A percentile compares a stretch with the other conserved stretches of the same genome.
These are phyloP conservation scores for Hirudo medicinalis DNA, from an alignment of 1,140 invertebrate species.

Conservation along the genomic window DNA sequence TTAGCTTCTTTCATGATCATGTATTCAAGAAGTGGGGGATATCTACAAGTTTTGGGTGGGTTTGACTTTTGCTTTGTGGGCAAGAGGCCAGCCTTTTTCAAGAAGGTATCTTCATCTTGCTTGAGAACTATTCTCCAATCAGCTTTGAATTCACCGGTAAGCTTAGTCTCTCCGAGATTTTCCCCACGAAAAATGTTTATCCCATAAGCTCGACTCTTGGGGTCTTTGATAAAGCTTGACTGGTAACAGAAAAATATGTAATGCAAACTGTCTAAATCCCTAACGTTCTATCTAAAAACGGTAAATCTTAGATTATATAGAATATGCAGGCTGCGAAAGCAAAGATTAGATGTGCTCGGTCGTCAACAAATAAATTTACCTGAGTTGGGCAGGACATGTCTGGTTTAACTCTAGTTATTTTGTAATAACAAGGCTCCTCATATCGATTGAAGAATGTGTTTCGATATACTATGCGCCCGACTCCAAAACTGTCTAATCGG, in stretches of 20 bases:
- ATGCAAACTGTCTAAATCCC: neutral
- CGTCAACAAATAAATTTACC: neutral
- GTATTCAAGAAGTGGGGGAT: conserved; percentile 18
- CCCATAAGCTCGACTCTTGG: conserved; percentile 4
- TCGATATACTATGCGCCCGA: conserved; percentile 29
- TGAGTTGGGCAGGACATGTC: conserved; percentile 26
- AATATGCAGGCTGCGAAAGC: no score
- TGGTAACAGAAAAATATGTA: neutral
- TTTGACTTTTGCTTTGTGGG: neutral
- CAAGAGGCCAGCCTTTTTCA: neutral
- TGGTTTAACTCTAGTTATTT: conserved; percentile 28
- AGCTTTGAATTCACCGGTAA: conserved; percentile 15
- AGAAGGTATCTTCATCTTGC: conserved; percentile 21
- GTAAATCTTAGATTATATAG: no score
- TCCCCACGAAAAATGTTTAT: conserved; percentile 19
- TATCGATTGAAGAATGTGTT: conserved; percentile 26
- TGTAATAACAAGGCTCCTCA: conserved; percentile 30
- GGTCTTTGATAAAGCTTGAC: conserved; percentile 1
- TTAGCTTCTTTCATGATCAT: conserved; percentile 10
- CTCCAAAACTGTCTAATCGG: conserved; percentile 30
- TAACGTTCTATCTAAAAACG: neutral
- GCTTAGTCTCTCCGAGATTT: conserved; percentile 10
- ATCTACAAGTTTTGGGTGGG: neutral
- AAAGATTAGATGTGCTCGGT: neutral
- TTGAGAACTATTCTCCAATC: conserved; percentile 24